Conservation (phyloP, 2,888 invertebrate species). For the Toxonevra muliebris region DNA sequence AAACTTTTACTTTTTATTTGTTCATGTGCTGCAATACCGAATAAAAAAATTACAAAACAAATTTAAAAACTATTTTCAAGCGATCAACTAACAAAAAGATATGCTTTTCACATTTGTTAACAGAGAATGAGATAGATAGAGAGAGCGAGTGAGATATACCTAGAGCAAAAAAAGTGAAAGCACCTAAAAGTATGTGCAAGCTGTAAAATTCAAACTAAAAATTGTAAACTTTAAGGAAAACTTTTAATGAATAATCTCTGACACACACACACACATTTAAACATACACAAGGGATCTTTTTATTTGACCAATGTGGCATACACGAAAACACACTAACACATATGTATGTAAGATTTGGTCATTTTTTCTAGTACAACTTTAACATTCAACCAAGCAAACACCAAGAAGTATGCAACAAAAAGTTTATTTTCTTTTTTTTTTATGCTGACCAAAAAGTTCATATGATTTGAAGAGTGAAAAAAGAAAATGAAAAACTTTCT, state of each 20-base stretch:
- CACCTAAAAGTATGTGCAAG: not conserved
- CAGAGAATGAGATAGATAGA: too few species aligned
- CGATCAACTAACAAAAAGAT: too few species aligned
- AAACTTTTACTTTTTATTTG: too few species aligned
- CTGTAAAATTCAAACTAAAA: not conserved
- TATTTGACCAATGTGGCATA: not conserved
- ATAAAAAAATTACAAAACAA: too few species aligned
- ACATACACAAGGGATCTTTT: not conserved
- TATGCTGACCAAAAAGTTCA: not conserved
- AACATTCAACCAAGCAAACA: not conserved
- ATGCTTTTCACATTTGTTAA: too few species aligned
- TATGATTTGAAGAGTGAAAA: not conserved
- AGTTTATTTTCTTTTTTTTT: not conserved
- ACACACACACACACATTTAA: slow-evolving; percentile 11
- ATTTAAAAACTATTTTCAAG: too few species aligned
- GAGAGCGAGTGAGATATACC: too few species aligned
- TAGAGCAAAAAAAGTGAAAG: not conserved
- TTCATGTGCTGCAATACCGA: too few species aligned
- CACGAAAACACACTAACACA: not conserved
- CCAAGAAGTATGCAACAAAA: slow-evolving; percentile 8
- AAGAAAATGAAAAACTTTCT: not conserved
- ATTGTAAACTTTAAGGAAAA: not conserved
- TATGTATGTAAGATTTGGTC: not conserved
- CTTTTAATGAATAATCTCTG: not conserved
- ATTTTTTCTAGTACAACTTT: not conserved